Evolutionary conservation across 1,140 invertebrate genomes (phyloP).

Genomic region (Drosophila sechellia): DNA sequence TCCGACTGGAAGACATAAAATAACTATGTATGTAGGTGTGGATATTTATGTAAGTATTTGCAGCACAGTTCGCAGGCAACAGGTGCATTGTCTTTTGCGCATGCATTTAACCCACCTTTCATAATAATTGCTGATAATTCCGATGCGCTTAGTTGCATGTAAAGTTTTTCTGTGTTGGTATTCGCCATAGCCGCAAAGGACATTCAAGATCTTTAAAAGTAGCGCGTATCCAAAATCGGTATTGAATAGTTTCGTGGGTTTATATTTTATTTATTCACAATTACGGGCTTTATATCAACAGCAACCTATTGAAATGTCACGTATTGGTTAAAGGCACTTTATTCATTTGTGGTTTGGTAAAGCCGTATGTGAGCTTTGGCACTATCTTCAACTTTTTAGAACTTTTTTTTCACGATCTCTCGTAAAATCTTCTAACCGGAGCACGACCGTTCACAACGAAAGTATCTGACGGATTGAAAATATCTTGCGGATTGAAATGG

Average conservation of each 20-base stretch:
- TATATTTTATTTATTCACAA: conserved; percentile 22
- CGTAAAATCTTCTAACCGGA: conserved; percentile 38
- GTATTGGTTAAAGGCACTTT: conserved; percentile 24
- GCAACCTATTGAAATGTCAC: conserved; percentile 28
- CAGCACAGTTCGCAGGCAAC: conserved; percentile 33
- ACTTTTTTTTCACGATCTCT: conserved; percentile 24
- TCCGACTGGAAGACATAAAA: not conserved
- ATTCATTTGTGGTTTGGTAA: not conserved
- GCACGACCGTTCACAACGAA: conserved; percentile 54
- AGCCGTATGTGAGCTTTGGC: conserved; percentile 7
- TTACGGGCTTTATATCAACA: conserved; percentile 32
- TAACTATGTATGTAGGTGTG: not conserved
- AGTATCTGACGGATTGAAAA: conserved; percentile 54
- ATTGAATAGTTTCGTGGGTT: conserved; percentile 13
- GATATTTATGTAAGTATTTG: not conserved
- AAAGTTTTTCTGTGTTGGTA: conserved; percentile 59
- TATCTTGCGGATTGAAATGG: conserved; percentile 17
- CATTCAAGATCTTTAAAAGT: conserved; percentile 5
- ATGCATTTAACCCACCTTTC: conserved; percentile 71
- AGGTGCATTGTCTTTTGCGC: conserved; percentile 8
- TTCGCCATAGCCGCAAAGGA: conserved; percentile 46
- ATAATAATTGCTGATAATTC: conserved; percentile 78
- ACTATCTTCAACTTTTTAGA: conserved; percentile 18
- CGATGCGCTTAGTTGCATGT: conserved; percentile 77
- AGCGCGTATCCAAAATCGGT: conserved; percentile 64